phyloP scores from a whole-genome alignment of 2,888 invertebrate species.

The Mycalesis mineus region DNA sequence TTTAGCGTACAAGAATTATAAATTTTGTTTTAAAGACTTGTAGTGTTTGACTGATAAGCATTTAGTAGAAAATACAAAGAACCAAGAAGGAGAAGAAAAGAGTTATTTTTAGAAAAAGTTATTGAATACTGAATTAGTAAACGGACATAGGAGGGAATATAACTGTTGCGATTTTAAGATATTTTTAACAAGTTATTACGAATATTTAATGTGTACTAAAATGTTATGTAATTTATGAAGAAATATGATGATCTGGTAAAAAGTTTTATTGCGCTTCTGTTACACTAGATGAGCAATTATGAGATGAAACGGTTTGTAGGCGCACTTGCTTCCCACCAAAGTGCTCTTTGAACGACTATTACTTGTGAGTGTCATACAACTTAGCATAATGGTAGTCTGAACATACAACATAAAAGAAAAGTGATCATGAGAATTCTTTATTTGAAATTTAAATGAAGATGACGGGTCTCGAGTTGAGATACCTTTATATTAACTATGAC shows the following conservation, averaged over 20 bases:
- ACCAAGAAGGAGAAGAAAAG: too few species aligned
- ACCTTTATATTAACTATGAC: too few species aligned
- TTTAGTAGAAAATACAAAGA: too few species aligned
- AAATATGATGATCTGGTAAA: background rate
- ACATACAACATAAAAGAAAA: background rate
- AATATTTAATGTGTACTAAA: background rate
- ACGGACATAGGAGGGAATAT: too few species aligned
- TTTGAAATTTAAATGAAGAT: too few species aligned
- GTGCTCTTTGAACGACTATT: constrained; percentile 12
- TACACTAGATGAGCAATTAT: constrained; percentile 7
- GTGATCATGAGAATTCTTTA: background rate
- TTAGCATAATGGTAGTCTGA: constrained; percentile 11
- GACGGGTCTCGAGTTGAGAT: too few species aligned
- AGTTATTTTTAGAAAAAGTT: too few species aligned
- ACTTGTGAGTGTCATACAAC: constrained; percentile 16
- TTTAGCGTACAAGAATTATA: background rate
- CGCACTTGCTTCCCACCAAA: background rate
- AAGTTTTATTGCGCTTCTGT: background rate
- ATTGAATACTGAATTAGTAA: too few species aligned
- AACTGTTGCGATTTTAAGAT: too few species aligned
- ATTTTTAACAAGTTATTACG: too few species aligned
- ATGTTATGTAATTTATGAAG: background rate
- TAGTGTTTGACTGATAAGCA: too few species aligned
- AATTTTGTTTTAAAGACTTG: too few species aligned
- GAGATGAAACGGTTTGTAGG: constrained; percentile 1